phyloP scores from a whole-genome alignment of 2,797 vertebrate genomes.

The Silurus lanzhouensis region DNA sequence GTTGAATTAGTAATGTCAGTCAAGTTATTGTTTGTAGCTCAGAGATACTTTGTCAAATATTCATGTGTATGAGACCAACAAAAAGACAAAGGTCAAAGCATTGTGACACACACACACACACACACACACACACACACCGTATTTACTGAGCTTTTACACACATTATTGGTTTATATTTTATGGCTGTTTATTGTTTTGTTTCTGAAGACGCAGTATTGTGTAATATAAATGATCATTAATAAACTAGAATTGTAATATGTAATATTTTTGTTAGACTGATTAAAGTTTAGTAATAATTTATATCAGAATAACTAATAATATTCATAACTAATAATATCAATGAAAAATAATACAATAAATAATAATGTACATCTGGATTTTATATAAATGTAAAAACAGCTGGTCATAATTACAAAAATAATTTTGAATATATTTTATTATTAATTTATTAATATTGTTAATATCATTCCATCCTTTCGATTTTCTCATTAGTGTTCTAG shows the following conservation, averaged over 20 bases:
- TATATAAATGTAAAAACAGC: too few relatives aligned
- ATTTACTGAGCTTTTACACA: too few relatives aligned
- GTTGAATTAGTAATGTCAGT: constrained; percentile 37
- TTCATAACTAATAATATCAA: too few relatives aligned
- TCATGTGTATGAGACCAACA: neutral
- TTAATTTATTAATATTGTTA: too few relatives aligned
- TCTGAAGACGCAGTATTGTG: neutral
- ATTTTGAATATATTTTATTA: too few relatives aligned
- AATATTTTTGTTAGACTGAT: neutral
- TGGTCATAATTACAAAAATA: too few relatives aligned
- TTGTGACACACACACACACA: too few relatives aligned
- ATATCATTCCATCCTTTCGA: too few relatives aligned
- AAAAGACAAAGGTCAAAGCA: neutral
- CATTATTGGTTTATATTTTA: neutral
- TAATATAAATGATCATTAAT: neutral
- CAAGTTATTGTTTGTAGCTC: constrained; percentile 23
- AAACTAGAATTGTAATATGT: neutral
- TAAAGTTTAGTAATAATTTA: neutral
- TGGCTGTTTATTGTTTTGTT: neutral
- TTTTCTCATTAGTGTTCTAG: neutral
- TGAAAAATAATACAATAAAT: too few relatives aligned
- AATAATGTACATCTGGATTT: too few relatives aligned
- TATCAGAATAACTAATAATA: too few relatives aligned
- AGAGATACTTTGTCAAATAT: constrained; percentile 37
- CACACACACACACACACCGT: neutral